These are phyloP conservation scores for Pseudopipra pipra DNA, from an alignment of 2,113 vertebrate species.

Conservation along the genomic window DNA sequence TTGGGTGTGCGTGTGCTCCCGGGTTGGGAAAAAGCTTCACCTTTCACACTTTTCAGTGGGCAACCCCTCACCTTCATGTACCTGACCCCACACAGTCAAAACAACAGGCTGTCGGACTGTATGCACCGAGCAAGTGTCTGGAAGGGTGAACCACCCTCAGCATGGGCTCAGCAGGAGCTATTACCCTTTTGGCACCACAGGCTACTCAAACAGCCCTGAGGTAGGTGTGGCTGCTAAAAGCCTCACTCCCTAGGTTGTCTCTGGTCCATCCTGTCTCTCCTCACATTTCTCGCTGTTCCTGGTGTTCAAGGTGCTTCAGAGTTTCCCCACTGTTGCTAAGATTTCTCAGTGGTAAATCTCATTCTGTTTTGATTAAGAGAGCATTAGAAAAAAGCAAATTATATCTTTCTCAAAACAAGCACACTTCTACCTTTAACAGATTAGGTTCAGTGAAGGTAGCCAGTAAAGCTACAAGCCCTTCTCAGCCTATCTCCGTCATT, in stretches of 20 bases:
- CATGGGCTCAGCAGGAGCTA: neutral
- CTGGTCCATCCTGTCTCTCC: neutral
- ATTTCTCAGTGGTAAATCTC: neutral
- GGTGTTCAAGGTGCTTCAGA: neutral
- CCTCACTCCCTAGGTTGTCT: neutral
- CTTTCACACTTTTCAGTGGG: neutral
- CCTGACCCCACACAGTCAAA: neutral
- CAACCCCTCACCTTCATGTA: neutral
- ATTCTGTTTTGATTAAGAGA: neutral
- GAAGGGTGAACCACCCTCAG: neutral
- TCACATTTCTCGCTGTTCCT: neutral
- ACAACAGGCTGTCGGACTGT: neutral
- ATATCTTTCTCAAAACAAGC: neutral
- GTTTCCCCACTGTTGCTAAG: neutral
- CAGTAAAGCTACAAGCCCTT: neutral
- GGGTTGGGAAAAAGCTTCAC: neutral
- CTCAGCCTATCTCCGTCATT: neutral
- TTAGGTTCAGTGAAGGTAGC: neutral
- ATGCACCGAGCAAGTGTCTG: rapidly evolving
- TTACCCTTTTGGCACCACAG: neutral
- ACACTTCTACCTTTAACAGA: neutral
- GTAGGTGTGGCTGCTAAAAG: neutral
- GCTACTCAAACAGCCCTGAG: neutral
- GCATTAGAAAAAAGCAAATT: neutral
- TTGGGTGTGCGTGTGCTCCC: neutral